Conservation (phyloP, 2,113 vertebrate species). For the Coptodon rendalli region DNA sequence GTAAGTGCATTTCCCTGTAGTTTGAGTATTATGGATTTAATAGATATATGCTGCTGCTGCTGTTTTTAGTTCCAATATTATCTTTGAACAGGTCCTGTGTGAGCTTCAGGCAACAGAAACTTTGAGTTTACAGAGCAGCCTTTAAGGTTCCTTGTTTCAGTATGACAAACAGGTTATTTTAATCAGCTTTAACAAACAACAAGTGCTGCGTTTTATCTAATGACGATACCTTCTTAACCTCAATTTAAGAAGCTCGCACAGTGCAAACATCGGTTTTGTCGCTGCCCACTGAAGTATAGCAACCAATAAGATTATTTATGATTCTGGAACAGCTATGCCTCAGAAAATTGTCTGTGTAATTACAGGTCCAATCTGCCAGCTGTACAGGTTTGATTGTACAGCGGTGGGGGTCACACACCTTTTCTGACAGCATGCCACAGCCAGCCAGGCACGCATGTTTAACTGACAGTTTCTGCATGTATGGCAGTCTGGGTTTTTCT, state of each 20-base stretch:
- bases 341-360: neutral
- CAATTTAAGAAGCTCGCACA: neutral
- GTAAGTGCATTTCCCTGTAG: neutral
- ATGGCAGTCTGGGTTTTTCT: neutral
- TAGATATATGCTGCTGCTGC: neutral
- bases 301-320: neutral
- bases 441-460: neutral
- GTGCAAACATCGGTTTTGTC: neutral
- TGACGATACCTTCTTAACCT: neutral
- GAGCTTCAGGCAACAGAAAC: neutral
- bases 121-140: neutral
- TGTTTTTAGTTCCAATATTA: neutral
- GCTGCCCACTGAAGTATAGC: neutral
- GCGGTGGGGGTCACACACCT: neutral
- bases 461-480: slow-evolving; percentile 1
- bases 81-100: neutral
- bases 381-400: neutral
- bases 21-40: neutral
- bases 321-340: neutral
- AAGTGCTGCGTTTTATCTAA: neutral
- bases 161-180: neutral
- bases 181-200: neutral
- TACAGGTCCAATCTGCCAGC: neutral
- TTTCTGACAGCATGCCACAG: neutral
- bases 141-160: neutral